Evolutionary conservation across 2,113 vertebrate species (phyloP).

Genomic region (Illadopsis cleaveri): DNA sequence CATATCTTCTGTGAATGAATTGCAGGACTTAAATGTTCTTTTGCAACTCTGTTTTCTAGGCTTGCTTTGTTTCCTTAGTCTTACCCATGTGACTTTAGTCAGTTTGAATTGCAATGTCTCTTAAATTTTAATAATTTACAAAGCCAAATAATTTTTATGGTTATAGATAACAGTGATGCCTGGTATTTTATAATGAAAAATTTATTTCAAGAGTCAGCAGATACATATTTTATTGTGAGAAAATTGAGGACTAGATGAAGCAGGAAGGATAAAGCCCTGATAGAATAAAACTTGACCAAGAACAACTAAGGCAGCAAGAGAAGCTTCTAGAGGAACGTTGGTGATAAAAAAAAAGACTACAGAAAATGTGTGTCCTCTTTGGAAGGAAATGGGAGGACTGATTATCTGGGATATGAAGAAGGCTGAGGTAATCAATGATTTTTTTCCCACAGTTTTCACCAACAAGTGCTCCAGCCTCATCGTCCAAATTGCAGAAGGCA

Average conservation of each 20-base stretch:
- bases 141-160: neutral
- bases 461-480: neutral
- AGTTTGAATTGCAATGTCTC: neutral
- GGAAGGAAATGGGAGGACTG: neutral
- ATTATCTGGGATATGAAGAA: neutral
- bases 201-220: neutral
- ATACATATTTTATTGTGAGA: neutral
- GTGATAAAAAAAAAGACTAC: neutral
- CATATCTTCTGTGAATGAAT: neutral
- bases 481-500: neutral
- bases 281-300: neutral
- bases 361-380: neutral
- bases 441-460: neutral
- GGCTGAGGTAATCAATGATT: neutral
- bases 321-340: neutral
- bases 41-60: neutral
- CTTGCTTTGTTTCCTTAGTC: neutral
- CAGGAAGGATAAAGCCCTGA: neutral
- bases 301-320: neutral
- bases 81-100: neutral
- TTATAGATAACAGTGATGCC: neutral
- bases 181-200: neutral
- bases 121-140: neutral
- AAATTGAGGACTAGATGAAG: neutral
- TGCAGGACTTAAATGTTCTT: neutral